A percentile compares a stretch with the other conserved stretches of the same genome.
These are phyloP conservation scores for Alexandromys fortis DNA, from an alignment of 2,113 vertebrate species.

Conservation along the genomic window DNA sequence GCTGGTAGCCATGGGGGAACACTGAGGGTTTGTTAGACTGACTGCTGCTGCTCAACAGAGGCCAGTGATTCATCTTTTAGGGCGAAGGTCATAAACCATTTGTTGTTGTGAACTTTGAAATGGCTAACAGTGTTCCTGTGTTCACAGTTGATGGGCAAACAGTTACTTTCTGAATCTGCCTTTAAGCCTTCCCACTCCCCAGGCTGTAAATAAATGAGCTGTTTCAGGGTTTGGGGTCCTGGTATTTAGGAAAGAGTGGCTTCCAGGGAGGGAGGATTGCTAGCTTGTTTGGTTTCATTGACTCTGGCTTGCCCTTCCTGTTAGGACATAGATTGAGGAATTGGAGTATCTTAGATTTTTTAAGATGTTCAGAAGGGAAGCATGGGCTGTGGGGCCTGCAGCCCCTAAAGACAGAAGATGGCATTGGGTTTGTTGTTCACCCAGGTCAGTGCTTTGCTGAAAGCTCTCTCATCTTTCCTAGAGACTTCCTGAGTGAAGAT, in stretches of 20 bases:
- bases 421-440: background rate
- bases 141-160: background rate
- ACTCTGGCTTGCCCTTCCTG: background rate
- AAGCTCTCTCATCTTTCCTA: constrained; percentile 75
- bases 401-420: constrained; percentile 22
- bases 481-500: constrained; percentile 89
- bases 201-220: background rate
- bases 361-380: background rate
- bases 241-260: background rate
- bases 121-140: background rate
- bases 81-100: background rate
- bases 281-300: background rate
- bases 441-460: background rate
- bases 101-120: background rate
- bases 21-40: background rate
- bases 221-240: background rate
- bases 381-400: background rate
- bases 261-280: background rate
- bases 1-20: background rate
- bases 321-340: background rate
- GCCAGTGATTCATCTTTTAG: background rate
- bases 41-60: background rate
- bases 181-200: background rate
- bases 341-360: background rate
- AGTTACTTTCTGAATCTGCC: background rate